Evolutionary conservation across 1,140 invertebrate species (phyloP).

Genomic region (Tribolium madens): DNA sequence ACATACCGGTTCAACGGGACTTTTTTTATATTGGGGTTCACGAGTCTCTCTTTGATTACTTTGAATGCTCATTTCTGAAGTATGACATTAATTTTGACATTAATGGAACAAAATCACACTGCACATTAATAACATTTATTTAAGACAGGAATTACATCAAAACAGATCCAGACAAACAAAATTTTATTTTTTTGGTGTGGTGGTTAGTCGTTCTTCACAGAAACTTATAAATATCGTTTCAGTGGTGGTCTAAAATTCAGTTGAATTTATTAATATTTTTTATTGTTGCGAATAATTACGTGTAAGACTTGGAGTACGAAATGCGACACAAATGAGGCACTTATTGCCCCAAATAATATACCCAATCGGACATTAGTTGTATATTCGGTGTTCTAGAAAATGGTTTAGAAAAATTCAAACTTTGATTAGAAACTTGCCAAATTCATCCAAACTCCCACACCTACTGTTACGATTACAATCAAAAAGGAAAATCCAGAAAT

Average conservation of each 20-base stretch:
- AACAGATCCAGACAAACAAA: no score
- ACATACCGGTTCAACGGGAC: no score
- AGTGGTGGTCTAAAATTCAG: neutral
- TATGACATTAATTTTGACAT: no score
- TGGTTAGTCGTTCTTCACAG: neutral
- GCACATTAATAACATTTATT: no score
- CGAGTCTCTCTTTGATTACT: no score
- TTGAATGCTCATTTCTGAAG: no score
- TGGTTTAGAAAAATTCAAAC: neutral
- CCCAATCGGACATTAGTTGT: neutral
- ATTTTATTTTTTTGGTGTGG: neutral
- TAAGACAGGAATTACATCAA: no score
- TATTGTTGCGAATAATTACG: neutral
- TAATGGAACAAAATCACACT: no score
- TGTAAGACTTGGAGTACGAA: neutral
- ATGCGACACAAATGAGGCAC: neutral
- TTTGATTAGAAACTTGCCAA: neutral
- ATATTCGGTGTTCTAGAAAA: neutral
- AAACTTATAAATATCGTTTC: neutral
- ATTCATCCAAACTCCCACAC: conserved; percentile 1
- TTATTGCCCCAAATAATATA: neutral
- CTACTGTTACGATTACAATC: neutral
- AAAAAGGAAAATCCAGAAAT: neutral
- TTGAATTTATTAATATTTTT: neutral
- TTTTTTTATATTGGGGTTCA: no score